Evolutionary conservation across 2,797 vertebrate genomes (phyloP).

Genomic region (Brachyalestes nurse): DNA sequence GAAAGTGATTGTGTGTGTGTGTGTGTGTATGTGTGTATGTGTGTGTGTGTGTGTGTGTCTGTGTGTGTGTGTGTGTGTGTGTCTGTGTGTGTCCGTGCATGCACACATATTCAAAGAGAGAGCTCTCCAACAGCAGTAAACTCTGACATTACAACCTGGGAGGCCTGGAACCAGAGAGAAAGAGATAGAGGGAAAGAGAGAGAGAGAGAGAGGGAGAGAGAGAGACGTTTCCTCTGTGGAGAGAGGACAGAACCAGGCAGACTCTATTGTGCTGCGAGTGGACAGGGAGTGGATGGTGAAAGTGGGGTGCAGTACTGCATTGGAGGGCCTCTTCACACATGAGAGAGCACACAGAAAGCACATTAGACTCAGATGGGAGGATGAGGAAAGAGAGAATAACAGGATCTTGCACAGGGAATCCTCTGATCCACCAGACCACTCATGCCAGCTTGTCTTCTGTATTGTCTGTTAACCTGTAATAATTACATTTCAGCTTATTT

Average conservation of each 20-base stretch:
- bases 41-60: background rate
- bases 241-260: conserved; percentile 60
- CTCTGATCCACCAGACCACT: conserved; percentile 66
- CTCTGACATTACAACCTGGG: conserved; percentile 39
- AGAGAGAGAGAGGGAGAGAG: conserved; percentile 11
- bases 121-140: conserved; percentile 37
- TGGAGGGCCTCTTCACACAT: conserved; percentile 80
- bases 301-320: conserved; percentile 61
- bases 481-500: background rate
- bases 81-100: background rate
- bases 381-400: conserved; percentile 67
- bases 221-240: conserved; percentile 54
- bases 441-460: conserved; percentile 38
- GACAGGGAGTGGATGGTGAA: conserved; percentile 50
- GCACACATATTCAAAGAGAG: conserved; percentile 5
- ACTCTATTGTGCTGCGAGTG: conserved; percentile 72
- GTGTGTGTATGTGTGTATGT: background rate
- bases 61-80: background rate
- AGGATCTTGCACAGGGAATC: conserved; percentile 61
- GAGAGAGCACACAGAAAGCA: conserved; percentile 83
- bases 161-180: conserved; percentile 25
- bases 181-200: background rate
- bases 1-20: background rate
- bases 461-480: conserved; percentile 1
- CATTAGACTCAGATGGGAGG: conserved; percentile 76